Base-by-base conservation (phyloP, 30 jellyfish, hydroid and myxozoan species). In the Catostylus mosaicus region DNA sequence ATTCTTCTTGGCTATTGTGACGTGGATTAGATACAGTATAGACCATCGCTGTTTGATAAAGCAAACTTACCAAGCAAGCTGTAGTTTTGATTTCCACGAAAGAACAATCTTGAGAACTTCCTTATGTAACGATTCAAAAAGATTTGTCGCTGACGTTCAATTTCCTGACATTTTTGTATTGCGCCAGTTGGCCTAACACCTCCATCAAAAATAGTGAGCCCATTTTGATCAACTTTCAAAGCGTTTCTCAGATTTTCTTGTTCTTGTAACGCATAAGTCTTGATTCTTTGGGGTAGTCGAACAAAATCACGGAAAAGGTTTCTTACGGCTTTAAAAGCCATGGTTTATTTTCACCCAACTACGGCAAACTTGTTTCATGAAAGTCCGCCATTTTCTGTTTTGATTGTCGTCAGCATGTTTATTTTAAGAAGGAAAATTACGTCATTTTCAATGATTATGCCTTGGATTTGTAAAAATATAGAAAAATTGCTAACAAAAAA, bases 241-340 rank as follows among this genome's bases (percentile, higher is more conserved):
- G 61, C 78, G 19, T 11, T 40, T 38, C 48, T 35, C 30, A 37
- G 2, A 40, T 20, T 77, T 19, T 77, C 86, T 12, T 75, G 67
- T 6, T 75, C 88, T 77, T 59, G 77, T 36, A 61, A 30, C 12
- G 19, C 61, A 23, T 77, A 31, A 1, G 63, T 16, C 30, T 59
- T 77, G 20, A 77, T 18, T 29, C 36, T 61, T 5, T 35, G 36
- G 7, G 77, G 88, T 23, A 77, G 3, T 54, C 88, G 78, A 9
- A 77, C 59, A 60, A 77, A 54, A 20, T 77, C 88, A 37, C 88
- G 72, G 29, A 77, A 77, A 22, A 77, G 77, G 46, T 57, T 57
- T 77, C 88, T 60, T 29, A 78, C 88, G 30, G 88, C 88, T 24
- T 77, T 77, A 69, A 77, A 77, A 8, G 88, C 71, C 88, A 77